Base-by-base conservation (phyloP, 2,888 invertebrate genomes). In the Apamea anceps region DNA sequence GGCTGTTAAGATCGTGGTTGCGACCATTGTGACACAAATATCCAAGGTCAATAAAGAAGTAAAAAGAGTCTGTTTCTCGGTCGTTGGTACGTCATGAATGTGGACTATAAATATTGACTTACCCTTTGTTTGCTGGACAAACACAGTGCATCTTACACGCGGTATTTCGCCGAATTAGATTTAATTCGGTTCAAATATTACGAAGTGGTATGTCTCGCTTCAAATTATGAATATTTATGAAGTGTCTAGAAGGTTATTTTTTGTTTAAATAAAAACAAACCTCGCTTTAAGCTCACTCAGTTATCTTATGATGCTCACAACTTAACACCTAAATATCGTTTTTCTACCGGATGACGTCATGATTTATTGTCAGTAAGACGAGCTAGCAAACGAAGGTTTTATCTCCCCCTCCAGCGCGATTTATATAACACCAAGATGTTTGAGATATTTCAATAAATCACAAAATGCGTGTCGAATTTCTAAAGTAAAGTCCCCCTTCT, bases 381-480 rank as follows among this genome's bases (percentile, higher is more conserved):
- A 96, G 92, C 93, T 90, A 90, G 91, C 93, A 93, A 93, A 94
- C 93, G 91, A 91, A 93, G 93, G 93, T 94, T 93, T 95, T 95
- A 96, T 96, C 96, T 96, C 95, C 96, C 96, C 96, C 81, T 82
- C 77, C 90, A 90, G 92, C 91, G 93, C 94, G 92, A 95, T 95
- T 95, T 95, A 95, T 94, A 91, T 91, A 95, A 94, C 94, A 94
- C 94, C 91, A 93, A 95, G 94, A 94, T 94, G 94, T 95, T 95
- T 93, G 93, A 95, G 94, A 94, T 95, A 95, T 96, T 95, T 94
- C 95, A 95, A 96, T 97, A 96, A 96, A 96, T 96, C 96, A 95
- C 94, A 94, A 96, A 89, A 95, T 93, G 94, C 95, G 95, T 94
- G 94, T 96, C 96, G 95, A 94, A 95, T 96, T 95, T 94, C 96